These are phyloP conservation scores for Sericinus montela DNA, from an alignment of 2,888 invertebrate genomes.

Conservation along the genomic window DNA sequence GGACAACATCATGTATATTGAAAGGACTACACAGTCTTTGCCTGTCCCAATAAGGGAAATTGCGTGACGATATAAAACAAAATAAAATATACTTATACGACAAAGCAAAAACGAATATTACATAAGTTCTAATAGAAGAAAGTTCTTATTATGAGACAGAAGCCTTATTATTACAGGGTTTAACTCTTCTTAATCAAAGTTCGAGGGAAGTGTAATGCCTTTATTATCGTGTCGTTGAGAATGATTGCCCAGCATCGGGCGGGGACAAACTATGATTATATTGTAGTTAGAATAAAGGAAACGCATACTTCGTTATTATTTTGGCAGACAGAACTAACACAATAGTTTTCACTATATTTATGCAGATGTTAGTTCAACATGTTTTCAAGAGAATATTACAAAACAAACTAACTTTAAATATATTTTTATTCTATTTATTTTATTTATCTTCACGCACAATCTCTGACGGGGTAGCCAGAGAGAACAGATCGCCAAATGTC, in stretches of 20 bases:
- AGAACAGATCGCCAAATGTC: no score
- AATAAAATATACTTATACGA: no score
- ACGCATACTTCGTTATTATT: conserved; percentile 2
- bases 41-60: no score
- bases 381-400: not conserved
- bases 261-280: conserved; percentile 13
- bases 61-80: no score
- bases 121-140: conserved; percentile 5
- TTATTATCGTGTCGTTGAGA: conserved; percentile 39
- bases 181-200: conserved; percentile 37
- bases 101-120: not conserved
- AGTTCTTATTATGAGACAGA: conserved; percentile 14
- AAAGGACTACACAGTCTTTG: no score
- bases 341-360: not conserved
- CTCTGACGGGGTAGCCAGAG: no score
- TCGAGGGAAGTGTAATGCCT: conserved; percentile 22
- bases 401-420: no score
- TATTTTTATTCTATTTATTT: no score
- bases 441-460: no score
- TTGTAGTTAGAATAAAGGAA: conserved; percentile 19
- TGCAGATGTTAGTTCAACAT: no score
- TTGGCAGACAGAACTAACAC: not conserved
- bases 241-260: conserved; percentile 31
- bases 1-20: no score
- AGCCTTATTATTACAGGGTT: conserved; percentile 17